Percentiles rank a stretch among this genome's conserved stretches.
Conservation (phyloP, 2,888 invertebrate genomes). For the Calephelis perditalis region DNA sequence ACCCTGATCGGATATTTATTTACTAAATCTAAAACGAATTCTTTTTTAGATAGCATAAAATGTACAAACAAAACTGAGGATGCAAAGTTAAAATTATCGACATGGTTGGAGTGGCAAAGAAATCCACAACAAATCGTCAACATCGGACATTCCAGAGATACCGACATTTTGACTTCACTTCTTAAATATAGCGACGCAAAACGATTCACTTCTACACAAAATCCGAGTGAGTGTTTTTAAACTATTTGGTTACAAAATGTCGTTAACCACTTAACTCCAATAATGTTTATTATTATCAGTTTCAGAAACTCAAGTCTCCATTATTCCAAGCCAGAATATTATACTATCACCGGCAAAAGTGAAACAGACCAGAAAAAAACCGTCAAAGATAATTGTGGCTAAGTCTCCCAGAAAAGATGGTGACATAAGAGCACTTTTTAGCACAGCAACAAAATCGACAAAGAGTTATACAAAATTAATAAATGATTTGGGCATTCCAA, state of each 20-base stretch:
- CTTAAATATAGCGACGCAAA: slow-evolving; percentile 70
- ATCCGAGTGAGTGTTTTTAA: slow-evolving; percentile 49
- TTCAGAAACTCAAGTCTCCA: slow-evolving; percentile 38
- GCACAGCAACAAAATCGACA: slow-evolving; percentile 63
- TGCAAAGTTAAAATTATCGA: slow-evolving; percentile 41
- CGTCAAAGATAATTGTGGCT: slow-evolving; percentile 36
- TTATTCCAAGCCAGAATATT: slow-evolving; percentile 34
- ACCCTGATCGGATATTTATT: too few relatives aligned
- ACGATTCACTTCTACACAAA: slow-evolving; percentile 60
- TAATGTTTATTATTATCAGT: background rate
- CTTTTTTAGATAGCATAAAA: slow-evolving; percentile 35
- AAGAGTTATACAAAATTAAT: slow-evolving; percentile 65
- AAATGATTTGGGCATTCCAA: slow-evolving; percentile 56
- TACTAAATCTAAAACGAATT: too few relatives aligned
- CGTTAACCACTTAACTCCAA: background rate
- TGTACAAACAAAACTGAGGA: slow-evolving; percentile 25
- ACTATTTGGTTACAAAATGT: background rate
- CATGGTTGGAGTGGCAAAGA: slow-evolving; percentile 70
- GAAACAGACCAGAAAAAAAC: slow-evolving; percentile 47
- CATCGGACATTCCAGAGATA: slow-evolving; percentile 64
- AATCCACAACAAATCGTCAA: slow-evolving; percentile 60
- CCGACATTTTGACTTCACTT: slow-evolving; percentile 59
- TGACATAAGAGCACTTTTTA: slow-evolving; percentile 77
- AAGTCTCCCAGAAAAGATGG: slow-evolving; percentile 62
- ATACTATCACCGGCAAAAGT: slow-evolving; percentile 34